phyloP scores from a whole-genome alignment of 2,113 vertebrate genomes.

The Potamarius usumacintae region DNA sequence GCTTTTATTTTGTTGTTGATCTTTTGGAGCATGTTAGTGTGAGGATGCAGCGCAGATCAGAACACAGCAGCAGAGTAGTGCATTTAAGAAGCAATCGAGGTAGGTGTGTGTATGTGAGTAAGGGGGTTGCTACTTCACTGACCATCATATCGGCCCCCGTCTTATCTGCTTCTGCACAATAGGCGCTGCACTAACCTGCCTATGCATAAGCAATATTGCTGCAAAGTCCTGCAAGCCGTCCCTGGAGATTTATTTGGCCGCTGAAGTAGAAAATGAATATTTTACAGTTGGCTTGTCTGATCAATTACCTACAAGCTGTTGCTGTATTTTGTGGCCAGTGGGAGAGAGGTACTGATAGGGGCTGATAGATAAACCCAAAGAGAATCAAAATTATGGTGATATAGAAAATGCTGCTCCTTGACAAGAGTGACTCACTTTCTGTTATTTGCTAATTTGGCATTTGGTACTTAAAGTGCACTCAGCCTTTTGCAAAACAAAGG shows the following conservation, averaged over 20 bases:
- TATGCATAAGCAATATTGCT: slow-evolving; percentile 98
- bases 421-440: slow-evolving; percentile 69
- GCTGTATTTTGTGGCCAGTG: slow-evolving; percentile 91
- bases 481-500: slow-evolving; percentile 46
- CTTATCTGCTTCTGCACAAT: slow-evolving; percentile 90
- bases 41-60: neutral
- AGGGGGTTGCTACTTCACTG: slow-evolving; percentile 28
- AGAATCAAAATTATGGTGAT: slow-evolving; percentile 79
- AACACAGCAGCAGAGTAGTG: neutral
- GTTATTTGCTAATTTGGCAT: neutral
- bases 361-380: slow-evolving; percentile 86
- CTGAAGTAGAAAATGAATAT: slow-evolving; percentile 99
- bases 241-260: slow-evolving; percentile 98
- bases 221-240: slow-evolving; percentile 79
- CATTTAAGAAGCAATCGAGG: neutral
- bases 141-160: slow-evolving; percentile 57
- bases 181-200: slow-evolving; percentile 79
- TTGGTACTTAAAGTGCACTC: slow-evolving; percentile 64
- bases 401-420: slow-evolving; percentile 68
- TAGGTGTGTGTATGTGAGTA: slow-evolving; percentile 7
- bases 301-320: slow-evolving; percentile 99
- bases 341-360: slow-evolving; percentile 81
- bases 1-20: neutral
- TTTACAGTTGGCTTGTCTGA: slow-evolving; percentile 99
- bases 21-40: slow-evolving; percentile 5